phyloP scores from a whole-genome alignment of 2,888 invertebrate genomes.

The Maniola hyperantus region DNA sequence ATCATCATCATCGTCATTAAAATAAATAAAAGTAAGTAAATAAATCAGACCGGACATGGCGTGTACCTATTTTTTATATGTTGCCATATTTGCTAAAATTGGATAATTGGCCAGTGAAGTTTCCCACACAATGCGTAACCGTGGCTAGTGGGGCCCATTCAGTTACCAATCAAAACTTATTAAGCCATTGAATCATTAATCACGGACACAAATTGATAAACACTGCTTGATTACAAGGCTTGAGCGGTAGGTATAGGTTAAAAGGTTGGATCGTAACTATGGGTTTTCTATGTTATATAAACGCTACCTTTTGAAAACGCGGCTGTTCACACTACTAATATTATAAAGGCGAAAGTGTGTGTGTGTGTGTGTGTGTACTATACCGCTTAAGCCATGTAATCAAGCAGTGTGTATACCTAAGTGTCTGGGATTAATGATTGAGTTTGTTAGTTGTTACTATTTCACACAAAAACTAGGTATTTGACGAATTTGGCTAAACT shows the following conservation, averaged over 20 bases:
- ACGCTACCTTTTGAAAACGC: background rate
- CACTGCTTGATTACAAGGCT: slow-evolving; percentile 44
- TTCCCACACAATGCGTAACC: slow-evolving; percentile 54
- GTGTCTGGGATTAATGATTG: no score
- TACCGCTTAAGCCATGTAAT: no score
- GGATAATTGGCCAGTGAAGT: slow-evolving; percentile 60
- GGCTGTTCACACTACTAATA: no score
- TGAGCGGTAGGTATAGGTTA: slow-evolving; percentile 29
- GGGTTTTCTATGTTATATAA: background rate
- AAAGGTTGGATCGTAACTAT: background rate
- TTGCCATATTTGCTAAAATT: slow-evolving; percentile 51
- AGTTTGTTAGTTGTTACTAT: no score
- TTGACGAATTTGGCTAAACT: no score
- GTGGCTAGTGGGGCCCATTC: slow-evolving; percentile 40
- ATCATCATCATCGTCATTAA: no score
- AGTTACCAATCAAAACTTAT: slow-evolving; percentile 45
- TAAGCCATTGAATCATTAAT: slow-evolving; percentile 45
- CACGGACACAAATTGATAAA: slow-evolving; percentile 46
- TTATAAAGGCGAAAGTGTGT: no score
- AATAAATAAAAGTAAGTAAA: background rate
- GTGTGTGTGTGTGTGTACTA: no score
- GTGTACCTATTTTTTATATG: background rate
- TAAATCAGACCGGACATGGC: background rate
- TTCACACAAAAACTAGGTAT: no score
- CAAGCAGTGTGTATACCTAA: no score